Percentiles rank a stretch among this genome's conserved stretches.
These are phyloP conservation scores for Akabosia matsudoensis DNA, from an alignment of 1,140 invertebrate species.

Conservation along the genomic window DNA sequence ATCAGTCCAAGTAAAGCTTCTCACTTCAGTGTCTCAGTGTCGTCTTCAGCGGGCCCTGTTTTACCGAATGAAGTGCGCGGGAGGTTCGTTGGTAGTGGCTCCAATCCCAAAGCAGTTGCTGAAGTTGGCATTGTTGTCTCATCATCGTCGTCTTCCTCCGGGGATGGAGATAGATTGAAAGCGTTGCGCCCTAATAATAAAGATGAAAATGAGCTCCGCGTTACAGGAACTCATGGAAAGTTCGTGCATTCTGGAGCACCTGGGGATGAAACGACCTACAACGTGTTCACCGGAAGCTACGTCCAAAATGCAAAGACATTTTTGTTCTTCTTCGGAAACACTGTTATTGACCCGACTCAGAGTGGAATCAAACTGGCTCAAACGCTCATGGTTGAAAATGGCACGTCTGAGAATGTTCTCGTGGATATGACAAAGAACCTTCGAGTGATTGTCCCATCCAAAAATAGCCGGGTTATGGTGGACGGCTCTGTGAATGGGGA, in stretches of 20 bases:
- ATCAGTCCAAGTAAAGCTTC: background rate
- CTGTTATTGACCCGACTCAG: conserved; percentile 39
- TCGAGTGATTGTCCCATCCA: conserved; percentile 47
- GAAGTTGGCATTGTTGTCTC: conserved; percentile 34
- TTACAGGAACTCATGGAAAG: conserved; percentile 49
- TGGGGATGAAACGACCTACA: conserved; percentile 47
- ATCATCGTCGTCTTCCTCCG: background rate
- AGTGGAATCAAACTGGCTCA: background rate
- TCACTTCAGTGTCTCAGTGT: conserved; percentile 12
- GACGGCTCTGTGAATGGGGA: conserved; percentile 46
- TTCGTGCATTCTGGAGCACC: conserved; percentile 46
- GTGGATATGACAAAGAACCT: conserved; percentile 48
- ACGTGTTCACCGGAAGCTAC: conserved; percentile 50
- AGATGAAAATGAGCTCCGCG: conserved; percentile 47
- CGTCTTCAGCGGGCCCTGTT: conserved; percentile 28
- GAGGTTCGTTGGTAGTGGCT: conserved; percentile 32
- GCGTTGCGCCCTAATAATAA: conserved; percentile 39
- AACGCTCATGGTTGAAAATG: conserved; percentile 45
- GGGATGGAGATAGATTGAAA: conserved; percentile 22
- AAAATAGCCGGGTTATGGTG: conserved; percentile 35
- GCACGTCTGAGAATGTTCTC: conserved; percentile 44
- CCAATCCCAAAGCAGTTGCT: conserved; percentile 31
- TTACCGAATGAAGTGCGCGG: conserved; percentile 37
- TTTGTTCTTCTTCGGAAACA: conserved; percentile 51
- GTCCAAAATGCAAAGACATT: conserved; percentile 49